phyloP scores from a whole-genome alignment of 2,113 vertebrate species.

The Pao palembangensis region DNA sequence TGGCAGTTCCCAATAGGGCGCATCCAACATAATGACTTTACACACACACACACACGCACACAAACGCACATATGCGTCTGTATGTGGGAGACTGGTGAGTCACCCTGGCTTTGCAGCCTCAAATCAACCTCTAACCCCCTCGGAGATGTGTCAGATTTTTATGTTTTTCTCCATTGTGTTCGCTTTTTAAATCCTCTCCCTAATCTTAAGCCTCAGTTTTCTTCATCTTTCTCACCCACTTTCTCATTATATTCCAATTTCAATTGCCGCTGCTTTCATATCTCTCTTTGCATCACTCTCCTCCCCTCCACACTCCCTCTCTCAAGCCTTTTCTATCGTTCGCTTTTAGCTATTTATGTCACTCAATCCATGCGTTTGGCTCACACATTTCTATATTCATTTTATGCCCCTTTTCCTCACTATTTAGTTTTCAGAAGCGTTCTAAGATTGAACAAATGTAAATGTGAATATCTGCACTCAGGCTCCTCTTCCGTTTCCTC shows the following conservation, averaged over 20 bases:
- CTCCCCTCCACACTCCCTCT: not conserved
- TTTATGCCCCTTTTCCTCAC: not conserved
- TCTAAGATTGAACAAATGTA: constrained; percentile 21
- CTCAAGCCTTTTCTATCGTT: constrained; percentile 19
- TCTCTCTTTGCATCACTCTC: constrained; percentile 25
- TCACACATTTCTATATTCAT: constrained; percentile 10
- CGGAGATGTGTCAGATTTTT: constrained; percentile 30
- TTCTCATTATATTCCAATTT: constrained; percentile 49
- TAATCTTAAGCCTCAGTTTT: constrained; percentile 7
- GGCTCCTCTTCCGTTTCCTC: constrained; percentile 8
- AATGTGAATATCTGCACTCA: constrained; percentile 21
- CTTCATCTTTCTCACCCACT: constrained; percentile 18
- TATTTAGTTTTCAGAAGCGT: constrained; percentile 31
- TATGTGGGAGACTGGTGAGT: constrained; percentile 53
- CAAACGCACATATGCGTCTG: constrained; percentile 17
- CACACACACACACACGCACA: constrained; percentile 1
- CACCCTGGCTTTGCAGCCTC: constrained; percentile 47
- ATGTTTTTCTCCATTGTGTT: constrained; percentile 3
- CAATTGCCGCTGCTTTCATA: constrained; percentile 33
- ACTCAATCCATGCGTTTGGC: constrained; percentile 38
- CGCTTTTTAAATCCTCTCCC: constrained; percentile 12
- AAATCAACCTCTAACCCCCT: constrained; percentile 47
- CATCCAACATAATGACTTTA: constrained; percentile 5
- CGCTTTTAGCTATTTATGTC: constrained; percentile 46
- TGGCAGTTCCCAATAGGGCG: constrained; percentile 43